These are phyloP conservation scores for Peromyscus maniculatus DNA, from an alignment of 2,113 vertebrate species.

Conservation along the genomic window DNA sequence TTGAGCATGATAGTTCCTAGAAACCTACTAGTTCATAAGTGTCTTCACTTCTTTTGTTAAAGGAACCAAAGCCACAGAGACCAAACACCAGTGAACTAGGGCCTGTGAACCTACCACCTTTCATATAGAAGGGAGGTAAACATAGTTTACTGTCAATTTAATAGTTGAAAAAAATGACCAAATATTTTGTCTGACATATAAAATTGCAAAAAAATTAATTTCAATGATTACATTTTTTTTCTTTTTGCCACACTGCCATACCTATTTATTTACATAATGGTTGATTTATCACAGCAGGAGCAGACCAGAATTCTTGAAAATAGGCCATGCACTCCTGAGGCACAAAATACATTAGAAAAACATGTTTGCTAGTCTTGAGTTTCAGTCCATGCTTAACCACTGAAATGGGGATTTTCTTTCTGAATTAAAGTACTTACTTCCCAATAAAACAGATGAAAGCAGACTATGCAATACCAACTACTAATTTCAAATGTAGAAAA, in stretches of 20 bases:
- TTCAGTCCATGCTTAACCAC: not conserved
- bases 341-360: not conserved
- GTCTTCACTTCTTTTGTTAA: not conserved
- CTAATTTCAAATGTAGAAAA: constrained; percentile 21
- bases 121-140: not conserved
- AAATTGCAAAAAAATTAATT: not conserved
- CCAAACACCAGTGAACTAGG: not conserved
- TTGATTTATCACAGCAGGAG: not conserved
- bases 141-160: not conserved
- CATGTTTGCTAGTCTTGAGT: not conserved
- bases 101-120: not conserved
- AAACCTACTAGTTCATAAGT: not conserved
- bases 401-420: not conserved
- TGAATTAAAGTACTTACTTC: not conserved
- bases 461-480: not conserved
- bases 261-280: not conserved
- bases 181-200: not conserved
- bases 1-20: not conserved
- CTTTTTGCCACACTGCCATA: not conserved
- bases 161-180: not conserved
- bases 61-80: not conserved
- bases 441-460: not conserved
- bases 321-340: not conserved
- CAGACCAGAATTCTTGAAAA: not conserved
- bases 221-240: not conserved